These are phyloP conservation scores for Paguma larvata DNA, from an alignment of 2,797 vertebrate species.

Conservation along the genomic window DNA sequence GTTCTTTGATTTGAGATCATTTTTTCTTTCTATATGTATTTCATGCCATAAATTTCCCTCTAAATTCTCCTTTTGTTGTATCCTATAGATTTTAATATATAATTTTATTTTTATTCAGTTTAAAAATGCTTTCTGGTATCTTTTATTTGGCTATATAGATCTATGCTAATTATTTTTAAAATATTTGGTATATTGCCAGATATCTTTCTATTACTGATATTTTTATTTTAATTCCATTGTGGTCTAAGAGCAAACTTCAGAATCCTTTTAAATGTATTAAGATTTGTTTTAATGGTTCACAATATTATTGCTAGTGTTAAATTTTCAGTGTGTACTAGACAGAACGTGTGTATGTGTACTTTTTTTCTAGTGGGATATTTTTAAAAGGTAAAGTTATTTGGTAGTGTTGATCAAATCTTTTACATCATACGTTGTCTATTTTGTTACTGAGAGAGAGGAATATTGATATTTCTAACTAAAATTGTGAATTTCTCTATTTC, in stretches of 20 bases:
- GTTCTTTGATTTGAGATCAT: neutral
- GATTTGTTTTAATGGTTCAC: neutral
- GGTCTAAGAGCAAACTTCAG: neutral
- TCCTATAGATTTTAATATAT: neutral
- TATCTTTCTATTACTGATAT: neutral
- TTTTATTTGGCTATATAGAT: neutral
- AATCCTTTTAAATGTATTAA: neutral
- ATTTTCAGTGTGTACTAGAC: neutral
- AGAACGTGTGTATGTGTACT: neutral
- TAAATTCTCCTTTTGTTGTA: neutral
- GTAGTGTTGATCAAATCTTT: neutral
- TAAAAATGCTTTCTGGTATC: neutral
- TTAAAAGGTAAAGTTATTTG: neutral
- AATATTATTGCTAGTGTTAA: neutral
- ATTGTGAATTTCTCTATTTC: neutral
- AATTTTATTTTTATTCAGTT: neutral
- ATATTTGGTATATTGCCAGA: neutral
- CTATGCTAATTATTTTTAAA: neutral
- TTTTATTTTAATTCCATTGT: neutral
- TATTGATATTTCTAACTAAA: neutral
- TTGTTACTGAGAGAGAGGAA: neutral
- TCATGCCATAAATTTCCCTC: neutral
- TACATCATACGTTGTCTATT: neutral
- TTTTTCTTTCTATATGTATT: neutral
- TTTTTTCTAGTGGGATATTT: neutral